phyloP scores from a whole-genome alignment of 2,888 invertebrate genomes.

The Cecidostiba fungosa region DNA sequence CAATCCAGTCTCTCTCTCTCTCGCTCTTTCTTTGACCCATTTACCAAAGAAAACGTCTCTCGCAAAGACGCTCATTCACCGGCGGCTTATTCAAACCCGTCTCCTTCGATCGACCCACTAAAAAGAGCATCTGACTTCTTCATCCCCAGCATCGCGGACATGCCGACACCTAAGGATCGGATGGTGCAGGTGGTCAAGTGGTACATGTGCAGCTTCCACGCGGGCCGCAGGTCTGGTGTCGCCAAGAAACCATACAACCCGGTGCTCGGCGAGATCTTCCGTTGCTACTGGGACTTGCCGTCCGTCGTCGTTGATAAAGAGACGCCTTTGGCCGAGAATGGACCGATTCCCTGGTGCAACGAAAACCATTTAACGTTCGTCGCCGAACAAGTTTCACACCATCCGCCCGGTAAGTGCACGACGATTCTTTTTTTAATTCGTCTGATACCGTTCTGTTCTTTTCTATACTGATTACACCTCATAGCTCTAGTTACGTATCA shows the following conservation, averaged over 20 bases:
- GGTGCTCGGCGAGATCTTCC: conserved; percentile 97
- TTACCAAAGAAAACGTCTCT: background rate
- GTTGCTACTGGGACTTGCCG: conserved; percentile 91
- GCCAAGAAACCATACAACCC: conserved; percentile 99
- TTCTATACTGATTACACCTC: background rate
- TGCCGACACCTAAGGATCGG: conserved; percentile 91
- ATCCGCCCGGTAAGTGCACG: conserved; percentile 91
- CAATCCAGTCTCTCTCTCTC: background rate
- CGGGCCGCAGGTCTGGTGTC: conserved; percentile 97
- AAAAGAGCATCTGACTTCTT: background rate
- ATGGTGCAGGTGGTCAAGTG: conserved; percentile 97
- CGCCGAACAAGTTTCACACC: conserved; percentile 99
- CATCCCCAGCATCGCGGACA: conserved; percentile 90
- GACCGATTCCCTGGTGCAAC: conserved; percentile 95
- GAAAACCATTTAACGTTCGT: conserved; percentile 95
- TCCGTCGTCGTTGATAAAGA: conserved; percentile 39
- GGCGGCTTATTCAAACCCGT: background rate
- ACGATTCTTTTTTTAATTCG: background rate
- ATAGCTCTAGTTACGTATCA: background rate
- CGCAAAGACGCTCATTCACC: background rate
- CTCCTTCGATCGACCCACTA: conserved; percentile 3
- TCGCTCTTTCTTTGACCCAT: background rate
- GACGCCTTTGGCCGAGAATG: conserved; percentile 83
- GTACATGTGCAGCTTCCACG: conserved; percentile 99
- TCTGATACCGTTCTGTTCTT: background rate